Percentiles rank a stretch among this genome's conserved stretches.
phyloP scores from a whole-genome alignment of 2,888 invertebrate genomes.

The Leptinotarsa haldemani region DNA sequence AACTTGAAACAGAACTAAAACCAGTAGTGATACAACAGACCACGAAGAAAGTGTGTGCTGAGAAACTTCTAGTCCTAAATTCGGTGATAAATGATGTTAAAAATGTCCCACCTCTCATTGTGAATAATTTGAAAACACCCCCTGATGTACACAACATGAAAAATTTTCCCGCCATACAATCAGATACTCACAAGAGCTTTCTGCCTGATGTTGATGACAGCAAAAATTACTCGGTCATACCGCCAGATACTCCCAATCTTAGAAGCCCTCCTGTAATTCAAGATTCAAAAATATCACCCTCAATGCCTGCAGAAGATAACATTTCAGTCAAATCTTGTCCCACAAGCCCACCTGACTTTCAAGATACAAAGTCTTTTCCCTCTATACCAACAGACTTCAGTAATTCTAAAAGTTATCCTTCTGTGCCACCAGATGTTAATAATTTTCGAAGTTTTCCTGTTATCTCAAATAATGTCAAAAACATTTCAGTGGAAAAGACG shows the following conservation, averaged over 20 bases:
- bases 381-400: constrained; percentile 31
- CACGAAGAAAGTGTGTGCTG: constrained; percentile 19
- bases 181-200: constrained; percentile 31
- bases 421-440: constrained; percentile 26
- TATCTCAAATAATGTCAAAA: constrained; percentile 42
- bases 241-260: constrained; percentile 24
- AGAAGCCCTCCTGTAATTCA: constrained; percentile 24
- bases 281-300: constrained; percentile 1
- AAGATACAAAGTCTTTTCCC: constrained; percentile 34
- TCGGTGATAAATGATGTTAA: constrained; percentile 29
- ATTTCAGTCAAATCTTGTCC: not conserved
- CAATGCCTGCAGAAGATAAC: not conserved
- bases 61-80: constrained; percentile 21
- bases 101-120: not conserved
- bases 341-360: constrained; percentile 26
- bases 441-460: constrained; percentile 24
- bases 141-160: constrained; percentile 29
- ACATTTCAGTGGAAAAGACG: constrained; percentile 41
- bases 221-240: constrained; percentile 61
- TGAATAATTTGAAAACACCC: constrained; percentile 23
- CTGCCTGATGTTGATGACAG: constrained; percentile 58
- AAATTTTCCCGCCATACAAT: constrained; percentile 26
- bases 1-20: constrained; percentile 33
- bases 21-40: constrained; percentile 24
- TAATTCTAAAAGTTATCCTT: constrained; percentile 17